phyloP scores from a whole-genome alignment of 2,888 invertebrate genomes.

The Coleophora flavipennella region DNA sequence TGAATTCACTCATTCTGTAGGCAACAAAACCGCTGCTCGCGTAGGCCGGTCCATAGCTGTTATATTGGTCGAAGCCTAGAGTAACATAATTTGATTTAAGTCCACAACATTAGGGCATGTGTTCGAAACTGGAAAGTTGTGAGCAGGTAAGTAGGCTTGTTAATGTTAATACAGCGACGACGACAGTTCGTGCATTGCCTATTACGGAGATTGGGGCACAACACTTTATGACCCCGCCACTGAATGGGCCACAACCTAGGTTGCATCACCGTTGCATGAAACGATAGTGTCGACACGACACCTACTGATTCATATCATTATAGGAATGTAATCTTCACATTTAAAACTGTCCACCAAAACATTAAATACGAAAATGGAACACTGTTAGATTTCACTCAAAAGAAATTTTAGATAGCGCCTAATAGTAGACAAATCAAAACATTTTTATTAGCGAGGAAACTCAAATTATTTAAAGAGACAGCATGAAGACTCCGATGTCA shows the following conservation, averaged over 20 bases:
- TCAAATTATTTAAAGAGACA: slow-evolving; percentile 30
- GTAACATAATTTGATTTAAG: slow-evolving; percentile 14
- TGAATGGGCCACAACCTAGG: slow-evolving; percentile 39
- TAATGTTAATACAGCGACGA: slow-evolving; percentile 24
- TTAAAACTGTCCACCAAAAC: no score
- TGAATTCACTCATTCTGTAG: no score
- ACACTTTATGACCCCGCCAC: slow-evolving; percentile 38
- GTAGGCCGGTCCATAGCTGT: no score
- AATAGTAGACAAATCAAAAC: no score
- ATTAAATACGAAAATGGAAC: no score
- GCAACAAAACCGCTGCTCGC: no score
- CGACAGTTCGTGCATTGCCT: slow-evolving; percentile 51
- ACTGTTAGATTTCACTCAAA: no score
- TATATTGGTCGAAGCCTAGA: no score
- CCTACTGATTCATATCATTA: slow-evolving; percentile 29
- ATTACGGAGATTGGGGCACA: slow-evolving; percentile 43
- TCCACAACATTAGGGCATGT: slow-evolving; percentile 12
- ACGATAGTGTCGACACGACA: slow-evolving; percentile 27
- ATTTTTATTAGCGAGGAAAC: slow-evolving; percentile 5
- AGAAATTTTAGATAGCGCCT: no score
- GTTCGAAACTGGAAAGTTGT: slow-evolving; percentile 38
- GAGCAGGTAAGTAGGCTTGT: slow-evolving; percentile 40
- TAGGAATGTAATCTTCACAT: no score
- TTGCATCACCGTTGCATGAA: slow-evolving; percentile 42
- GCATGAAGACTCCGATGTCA: slow-evolving; percentile 30